Conservation (phyloP, 2,888 invertebrate genomes). For the Neuroscelio doddi region DNA sequence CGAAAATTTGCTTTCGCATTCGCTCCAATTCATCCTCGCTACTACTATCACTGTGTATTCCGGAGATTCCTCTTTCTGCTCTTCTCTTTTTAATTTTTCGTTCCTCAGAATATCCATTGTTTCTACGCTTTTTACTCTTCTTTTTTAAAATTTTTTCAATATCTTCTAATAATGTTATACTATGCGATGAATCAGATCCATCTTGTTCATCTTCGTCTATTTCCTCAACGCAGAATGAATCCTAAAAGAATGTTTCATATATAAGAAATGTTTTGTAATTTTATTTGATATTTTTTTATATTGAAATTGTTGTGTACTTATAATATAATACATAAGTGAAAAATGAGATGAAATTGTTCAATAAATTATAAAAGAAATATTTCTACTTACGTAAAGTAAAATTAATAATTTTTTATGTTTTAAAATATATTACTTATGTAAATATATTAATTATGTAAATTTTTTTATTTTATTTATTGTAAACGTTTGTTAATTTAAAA, state of each 20-base stretch:
- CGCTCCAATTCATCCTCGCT: constrained; percentile 10
- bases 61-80: not conserved
- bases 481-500: too few species aligned
- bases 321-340: too few species aligned
- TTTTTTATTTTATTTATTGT: too few species aligned
- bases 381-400: too few species aligned
- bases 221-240: constrained; percentile 15
- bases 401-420: too few species aligned
- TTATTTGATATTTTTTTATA: too few species aligned
- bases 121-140: constrained; percentile 6
- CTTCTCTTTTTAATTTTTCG: not conserved
- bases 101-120: not conserved
- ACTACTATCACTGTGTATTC: not conserved
- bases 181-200: not conserved
- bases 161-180: not conserved
- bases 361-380: too few species aligned
- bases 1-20: constrained; percentile 8
- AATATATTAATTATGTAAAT: too few species aligned
- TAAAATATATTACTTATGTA: too few species aligned
- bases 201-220: constrained; percentile 2
- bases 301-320: too few species aligned
- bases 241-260: constrained; percentile 7
- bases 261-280: too few species aligned
- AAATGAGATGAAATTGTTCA: too few species aligned
- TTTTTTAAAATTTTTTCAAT: not conserved